Percentiles rank a stretch among this genome's conserved stretches.
Evolutionary conservation across 1,140 invertebrate genomes (phyloP).

Genomic region (Whitmania pigra): DNA sequence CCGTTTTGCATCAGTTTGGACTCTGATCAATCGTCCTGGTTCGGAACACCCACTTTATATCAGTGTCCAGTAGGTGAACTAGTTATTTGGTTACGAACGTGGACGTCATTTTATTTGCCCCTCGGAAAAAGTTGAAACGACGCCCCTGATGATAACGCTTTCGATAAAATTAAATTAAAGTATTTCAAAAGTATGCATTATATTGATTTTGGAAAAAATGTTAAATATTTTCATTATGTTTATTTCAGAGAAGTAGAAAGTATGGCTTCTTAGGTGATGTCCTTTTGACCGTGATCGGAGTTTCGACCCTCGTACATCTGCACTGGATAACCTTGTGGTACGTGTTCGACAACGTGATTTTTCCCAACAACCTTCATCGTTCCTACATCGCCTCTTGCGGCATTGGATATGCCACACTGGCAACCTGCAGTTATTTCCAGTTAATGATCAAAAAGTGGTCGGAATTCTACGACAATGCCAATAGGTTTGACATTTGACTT

Average conservation of each 20-base stretch:
- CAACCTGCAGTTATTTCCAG: constrained; percentile 8
- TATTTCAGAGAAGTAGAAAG: neutral
- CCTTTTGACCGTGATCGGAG: neutral
- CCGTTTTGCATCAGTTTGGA: constrained; percentile 15
- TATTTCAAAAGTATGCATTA: no score
- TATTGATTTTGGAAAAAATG: no score
- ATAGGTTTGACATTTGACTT: neutral
- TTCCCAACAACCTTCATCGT: constrained; percentile 11
- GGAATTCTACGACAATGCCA: neutral
- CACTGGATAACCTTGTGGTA: constrained; percentile 21
- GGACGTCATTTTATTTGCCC: no score
- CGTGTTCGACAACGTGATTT: constrained; percentile 17
- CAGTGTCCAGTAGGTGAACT: neutral
- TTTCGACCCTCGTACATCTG: constrained; percentile 13
- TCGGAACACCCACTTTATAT: constrained; percentile 11
- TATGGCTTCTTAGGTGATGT: constrained; percentile 10
- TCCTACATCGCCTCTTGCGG: constrained; percentile 15
- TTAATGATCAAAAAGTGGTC: neutral
- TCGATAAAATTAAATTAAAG: no score
- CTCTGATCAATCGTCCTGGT: constrained; percentile 1
- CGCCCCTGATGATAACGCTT: neutral
- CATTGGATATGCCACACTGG: constrained; percentile 14
- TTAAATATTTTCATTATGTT: no score
- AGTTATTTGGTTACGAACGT: no score
- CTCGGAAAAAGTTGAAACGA: no score